Percentiles rank a stretch among this genome's conserved stretches.
Evolutionary conservation across 2,888 invertebrate species (phyloP).

Genomic region (Nomada lathburiana): DNA sequence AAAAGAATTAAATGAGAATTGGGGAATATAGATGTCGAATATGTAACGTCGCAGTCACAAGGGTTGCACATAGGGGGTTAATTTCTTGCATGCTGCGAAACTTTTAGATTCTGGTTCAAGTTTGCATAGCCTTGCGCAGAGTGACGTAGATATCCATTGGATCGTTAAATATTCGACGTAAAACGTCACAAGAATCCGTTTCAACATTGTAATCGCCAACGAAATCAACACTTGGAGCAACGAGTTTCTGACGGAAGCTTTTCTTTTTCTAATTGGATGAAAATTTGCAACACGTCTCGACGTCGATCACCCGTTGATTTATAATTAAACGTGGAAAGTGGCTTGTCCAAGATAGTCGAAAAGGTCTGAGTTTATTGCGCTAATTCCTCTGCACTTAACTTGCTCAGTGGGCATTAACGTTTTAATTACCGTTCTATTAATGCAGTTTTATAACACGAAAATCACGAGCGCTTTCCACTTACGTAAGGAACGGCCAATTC

Average conservation of each 20-base stretch:
- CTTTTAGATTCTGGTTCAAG: too few species aligned
- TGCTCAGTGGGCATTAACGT: slow-evolving; percentile 75
- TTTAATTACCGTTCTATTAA: slow-evolving; percentile 79
- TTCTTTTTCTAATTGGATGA: slow-evolving; percentile 12
- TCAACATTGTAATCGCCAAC: too few species aligned
- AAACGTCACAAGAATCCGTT: too few species aligned
- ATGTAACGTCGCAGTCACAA: too few species aligned
- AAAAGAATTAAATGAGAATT: too few species aligned
- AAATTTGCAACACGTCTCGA: background rate
- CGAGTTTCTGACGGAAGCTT: background rate
- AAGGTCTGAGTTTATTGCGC: slow-evolving; percentile 41
- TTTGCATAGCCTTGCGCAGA: too few species aligned
- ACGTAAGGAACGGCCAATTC: slow-evolving; percentile 78
- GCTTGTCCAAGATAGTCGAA: slow-evolving; percentile 8
- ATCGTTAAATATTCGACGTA: background rate
- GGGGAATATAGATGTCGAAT: too few species aligned
- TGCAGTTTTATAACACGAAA: slow-evolving; percentile 79
- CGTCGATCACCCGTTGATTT: slow-evolving; percentile 16
- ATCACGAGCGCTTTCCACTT: slow-evolving; percentile 81
- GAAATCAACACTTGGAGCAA: too few species aligned
- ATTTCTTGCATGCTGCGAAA: too few species aligned
- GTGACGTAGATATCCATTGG: too few species aligned
- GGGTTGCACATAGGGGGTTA: too few species aligned
- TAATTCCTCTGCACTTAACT: slow-evolving; percentile 47
- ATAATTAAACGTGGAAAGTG: slow-evolving; percentile 30